A percentile compares a stretch with the other conserved stretches of the same genome.
These are phyloP conservation scores for Manduca sexta DNA, from an alignment of 1,140 invertebrate species.

Conservation along the genomic window DNA sequence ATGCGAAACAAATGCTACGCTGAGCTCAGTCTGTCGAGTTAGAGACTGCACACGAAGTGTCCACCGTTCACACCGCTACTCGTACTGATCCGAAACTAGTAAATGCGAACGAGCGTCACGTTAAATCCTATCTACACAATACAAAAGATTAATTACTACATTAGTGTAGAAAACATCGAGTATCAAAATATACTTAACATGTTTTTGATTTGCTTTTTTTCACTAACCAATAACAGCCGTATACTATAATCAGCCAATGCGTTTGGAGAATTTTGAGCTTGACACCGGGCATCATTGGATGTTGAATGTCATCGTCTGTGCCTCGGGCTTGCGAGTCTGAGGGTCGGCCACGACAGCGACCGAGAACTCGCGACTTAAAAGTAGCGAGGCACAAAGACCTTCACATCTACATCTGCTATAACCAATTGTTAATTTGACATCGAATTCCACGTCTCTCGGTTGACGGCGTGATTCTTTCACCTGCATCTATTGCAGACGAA, in stretches of 20 bases:
- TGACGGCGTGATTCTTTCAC: too few relatives aligned
- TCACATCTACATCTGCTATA: too few relatives aligned
- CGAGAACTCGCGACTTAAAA: too few relatives aligned
- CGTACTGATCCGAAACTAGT: slow-evolving; percentile 28
- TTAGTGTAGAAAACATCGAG: slow-evolving; percentile 70
- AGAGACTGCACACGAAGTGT: neutral
- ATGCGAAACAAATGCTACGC: slow-evolving; percentile 14
- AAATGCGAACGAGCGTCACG: slow-evolving; percentile 53
- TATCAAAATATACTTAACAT: slow-evolving; percentile 73
- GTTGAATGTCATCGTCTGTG: slow-evolving; percentile 26
- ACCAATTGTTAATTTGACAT: too few relatives aligned
- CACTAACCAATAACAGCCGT: slow-evolving; percentile 73
- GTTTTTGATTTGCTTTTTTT: slow-evolving; percentile 62
- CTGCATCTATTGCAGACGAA: too few relatives aligned
- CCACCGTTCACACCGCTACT: too few relatives aligned
- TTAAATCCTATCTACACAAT: slow-evolving; percentile 54
- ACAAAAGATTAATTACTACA: slow-evolving; percentile 63
- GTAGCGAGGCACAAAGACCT: too few relatives aligned
- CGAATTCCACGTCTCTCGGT: too few relatives aligned
- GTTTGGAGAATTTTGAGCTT: slow-evolving; percentile 62
- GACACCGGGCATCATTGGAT: slow-evolving; percentile 36
- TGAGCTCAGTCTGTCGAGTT: slow-evolving; percentile 1
- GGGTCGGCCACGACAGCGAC: too few relatives aligned
- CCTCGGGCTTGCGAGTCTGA: too few relatives aligned
- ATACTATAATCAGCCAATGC: slow-evolving; percentile 71